Percentiles rank a stretch among this genome's conserved stretches.
Conservation (phyloP, 2,113 vertebrate species). For the Synchiropus splendidus region DNA sequence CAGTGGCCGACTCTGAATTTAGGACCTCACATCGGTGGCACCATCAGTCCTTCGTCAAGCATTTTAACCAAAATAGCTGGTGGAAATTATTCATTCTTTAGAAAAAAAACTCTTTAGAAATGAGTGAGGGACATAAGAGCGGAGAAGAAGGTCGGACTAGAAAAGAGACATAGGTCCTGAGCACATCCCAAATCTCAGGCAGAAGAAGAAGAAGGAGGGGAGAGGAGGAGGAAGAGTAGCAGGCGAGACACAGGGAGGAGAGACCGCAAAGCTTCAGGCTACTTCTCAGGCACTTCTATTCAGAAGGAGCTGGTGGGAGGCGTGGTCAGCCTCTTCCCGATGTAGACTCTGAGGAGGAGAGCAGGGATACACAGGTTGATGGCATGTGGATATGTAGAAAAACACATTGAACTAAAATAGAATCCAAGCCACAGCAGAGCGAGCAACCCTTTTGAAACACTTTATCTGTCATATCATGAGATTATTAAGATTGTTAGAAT, state of each 20-base stretch:
- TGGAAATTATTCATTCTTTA: conserved; percentile 19
- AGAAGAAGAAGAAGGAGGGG: too few species aligned
- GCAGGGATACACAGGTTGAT: neutral
- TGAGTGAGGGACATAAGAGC: conserved; percentile 17
- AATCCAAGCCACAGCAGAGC: too few species aligned
- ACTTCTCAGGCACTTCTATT: conserved; percentile 68
- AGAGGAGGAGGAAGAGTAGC: neutral
- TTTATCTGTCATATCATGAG: too few species aligned
- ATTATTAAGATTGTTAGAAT: too few species aligned
- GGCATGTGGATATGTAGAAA: neutral
- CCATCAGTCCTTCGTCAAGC: conserved; percentile 32
- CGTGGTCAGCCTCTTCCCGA: conserved; percentile 88
- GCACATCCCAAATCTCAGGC: conserved; percentile 55
- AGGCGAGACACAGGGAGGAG: conserved; percentile 26
- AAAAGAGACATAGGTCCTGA: conserved; percentile 29
- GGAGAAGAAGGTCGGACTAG: neutral
- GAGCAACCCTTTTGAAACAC: too few species aligned
- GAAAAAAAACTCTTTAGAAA: conserved; percentile 42
- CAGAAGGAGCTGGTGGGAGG: conserved; percentile 88
- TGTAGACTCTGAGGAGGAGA: conserved; percentile 80
- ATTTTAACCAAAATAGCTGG: conserved; percentile 8
- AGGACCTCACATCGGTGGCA: conserved; percentile 33
- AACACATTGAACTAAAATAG: neutral
- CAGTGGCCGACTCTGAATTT: conserved; percentile 21
- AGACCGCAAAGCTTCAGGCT: conserved; percentile 64